Evolutionary conservation across 2,888 invertebrate species (phyloP).

Genomic region (Amorpha juglandis): DNA sequence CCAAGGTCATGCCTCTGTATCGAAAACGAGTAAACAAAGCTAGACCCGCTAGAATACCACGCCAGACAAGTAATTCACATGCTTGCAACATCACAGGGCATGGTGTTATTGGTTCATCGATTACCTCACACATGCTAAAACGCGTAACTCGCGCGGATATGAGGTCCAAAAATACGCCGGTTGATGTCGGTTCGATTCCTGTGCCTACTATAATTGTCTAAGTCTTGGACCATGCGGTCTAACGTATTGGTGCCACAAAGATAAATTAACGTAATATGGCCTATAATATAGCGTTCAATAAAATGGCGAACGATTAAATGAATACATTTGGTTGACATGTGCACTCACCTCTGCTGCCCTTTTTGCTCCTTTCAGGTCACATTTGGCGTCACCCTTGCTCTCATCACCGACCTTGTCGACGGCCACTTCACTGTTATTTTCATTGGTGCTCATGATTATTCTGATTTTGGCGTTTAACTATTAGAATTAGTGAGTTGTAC

Average conservation of each 20-base stretch:
- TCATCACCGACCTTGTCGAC: slow-evolving; percentile 93
- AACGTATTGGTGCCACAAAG: slow-evolving; percentile 33
- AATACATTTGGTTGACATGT: slow-evolving; percentile 80
- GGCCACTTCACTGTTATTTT: slow-evolving; percentile 93
- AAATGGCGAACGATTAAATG: slow-evolving; percentile 82
- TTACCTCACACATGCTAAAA: slow-evolving; percentile 65
- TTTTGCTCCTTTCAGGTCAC: slow-evolving; percentile 93
- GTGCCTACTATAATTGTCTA: slow-evolving; percentile 33
- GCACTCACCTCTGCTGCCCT: slow-evolving; percentile 94
- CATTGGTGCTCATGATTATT: slow-evolving; percentile 85
- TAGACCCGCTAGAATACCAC: slow-evolving; percentile 41
- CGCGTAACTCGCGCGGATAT: slow-evolving; percentile 57
- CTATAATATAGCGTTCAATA: slow-evolving; percentile 70
- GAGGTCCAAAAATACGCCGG: slow-evolving; percentile 80
- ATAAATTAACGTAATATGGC: slow-evolving; percentile 39
- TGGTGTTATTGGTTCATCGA: slow-evolving; percentile 68
- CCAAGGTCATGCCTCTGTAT: slow-evolving; percentile 81
- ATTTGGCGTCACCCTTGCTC: slow-evolving; percentile 88
- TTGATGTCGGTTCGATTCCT: slow-evolving; percentile 42
- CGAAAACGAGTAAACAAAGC: slow-evolving; percentile 81
- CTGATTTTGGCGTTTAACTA: slow-evolving; percentile 76
- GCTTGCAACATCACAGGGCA: slow-evolving; percentile 40
- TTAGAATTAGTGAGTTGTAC: slow-evolving; percentile 71
- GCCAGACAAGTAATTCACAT: slow-evolving; percentile 36
- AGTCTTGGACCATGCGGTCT: slow-evolving; percentile 60